phyloP scores from a whole-genome alignment of 2,113 vertebrate genomes.

The Corythaixoides concolor region DNA sequence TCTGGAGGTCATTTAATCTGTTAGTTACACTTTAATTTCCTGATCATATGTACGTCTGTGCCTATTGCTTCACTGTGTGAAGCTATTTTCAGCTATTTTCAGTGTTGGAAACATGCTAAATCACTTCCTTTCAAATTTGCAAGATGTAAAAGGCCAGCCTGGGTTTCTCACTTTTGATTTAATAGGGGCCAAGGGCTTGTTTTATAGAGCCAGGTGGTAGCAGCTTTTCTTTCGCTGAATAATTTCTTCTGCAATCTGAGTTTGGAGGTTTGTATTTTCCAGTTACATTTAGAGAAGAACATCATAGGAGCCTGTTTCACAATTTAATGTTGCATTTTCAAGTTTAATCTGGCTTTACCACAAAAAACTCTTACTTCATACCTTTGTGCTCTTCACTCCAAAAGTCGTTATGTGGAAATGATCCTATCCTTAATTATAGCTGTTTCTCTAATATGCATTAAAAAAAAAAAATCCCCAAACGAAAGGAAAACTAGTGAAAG shows the following conservation, averaged over 20 bases:
- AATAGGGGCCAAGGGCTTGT: background rate
- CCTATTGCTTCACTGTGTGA: background rate
- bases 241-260: background rate
- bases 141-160: background rate
- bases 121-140: background rate
- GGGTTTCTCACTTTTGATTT: background rate
- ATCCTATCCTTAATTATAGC: background rate
- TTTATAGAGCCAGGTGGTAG: background rate
- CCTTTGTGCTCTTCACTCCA: background rate
- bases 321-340: background rate
- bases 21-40: background rate
- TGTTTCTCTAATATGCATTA: background rate
- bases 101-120: background rate
- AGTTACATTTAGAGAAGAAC: background rate
- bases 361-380: background rate
- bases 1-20: background rate
- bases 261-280: background rate
- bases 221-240: background rate
- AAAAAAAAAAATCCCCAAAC: background rate
- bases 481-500: background rate
- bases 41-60: background rate
- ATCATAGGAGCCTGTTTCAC: background rate
- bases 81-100: background rate
- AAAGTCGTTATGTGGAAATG: background rate
- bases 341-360: background rate